phyloP scores from a whole-genome alignment of 2,797 vertebrate species.

The Cossypha niveicapilla region DNA sequence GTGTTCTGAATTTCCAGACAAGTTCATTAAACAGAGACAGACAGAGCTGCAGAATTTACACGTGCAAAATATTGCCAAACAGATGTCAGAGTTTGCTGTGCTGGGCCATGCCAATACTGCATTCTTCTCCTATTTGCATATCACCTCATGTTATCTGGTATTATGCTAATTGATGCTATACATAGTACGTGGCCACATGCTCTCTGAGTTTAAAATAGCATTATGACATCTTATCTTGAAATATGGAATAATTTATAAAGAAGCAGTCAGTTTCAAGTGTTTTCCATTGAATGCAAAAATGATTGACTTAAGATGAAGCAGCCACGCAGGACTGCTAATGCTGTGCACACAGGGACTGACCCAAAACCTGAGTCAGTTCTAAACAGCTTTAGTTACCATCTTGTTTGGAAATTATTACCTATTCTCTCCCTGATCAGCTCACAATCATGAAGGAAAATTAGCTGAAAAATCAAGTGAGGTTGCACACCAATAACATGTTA shows the following conservation, averaged over 20 bases:
- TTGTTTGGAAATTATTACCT: neutral
- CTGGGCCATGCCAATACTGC: neutral
- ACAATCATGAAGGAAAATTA: neutral
- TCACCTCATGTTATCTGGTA: slow-evolving; percentile 2
- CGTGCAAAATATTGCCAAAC: slow-evolving; percentile 24
- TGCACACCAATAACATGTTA: neutral
- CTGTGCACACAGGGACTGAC: accelerated
- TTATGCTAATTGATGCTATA: slow-evolving; percentile 15
- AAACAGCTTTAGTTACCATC: neutral
- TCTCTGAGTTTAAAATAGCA: neutral
- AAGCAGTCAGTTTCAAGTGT: neutral
- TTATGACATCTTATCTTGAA: slow-evolving; percentile 5
- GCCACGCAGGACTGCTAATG: neutral
- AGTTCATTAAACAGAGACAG: slow-evolving; percentile 51
- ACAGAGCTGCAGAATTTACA: slow-evolving; percentile 37
- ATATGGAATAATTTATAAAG: neutral
- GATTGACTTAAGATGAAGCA: neutral
- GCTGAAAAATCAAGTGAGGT: neutral
- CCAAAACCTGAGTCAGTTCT: neutral
- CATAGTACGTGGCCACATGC: neutral
- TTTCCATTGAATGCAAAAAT: neutral
- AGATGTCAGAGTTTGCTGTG: slow-evolving; percentile 45
- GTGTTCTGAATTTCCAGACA: slow-evolving; percentile 52
- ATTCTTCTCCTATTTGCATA: neutral
- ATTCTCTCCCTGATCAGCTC: neutral